Evolutionary conservation across 2,888 invertebrate species (phyloP), one percentile per base, ranked within the genome.

Genomic region (Drosophila buzzatii): DNA sequence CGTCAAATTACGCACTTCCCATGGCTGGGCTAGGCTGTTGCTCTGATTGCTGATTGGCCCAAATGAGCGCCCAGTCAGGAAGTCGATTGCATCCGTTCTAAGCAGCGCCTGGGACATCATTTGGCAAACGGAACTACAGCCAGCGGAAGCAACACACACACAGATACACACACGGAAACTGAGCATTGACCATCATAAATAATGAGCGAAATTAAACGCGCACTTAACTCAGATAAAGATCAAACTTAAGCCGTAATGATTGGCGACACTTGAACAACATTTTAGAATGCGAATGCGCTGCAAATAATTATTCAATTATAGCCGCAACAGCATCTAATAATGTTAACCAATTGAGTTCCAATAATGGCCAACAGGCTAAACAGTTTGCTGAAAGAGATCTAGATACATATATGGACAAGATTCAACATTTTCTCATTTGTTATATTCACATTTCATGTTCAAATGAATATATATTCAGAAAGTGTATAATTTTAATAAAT

Each of bases 181-280:
- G 60, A 52, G 63, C 68, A 67, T 71, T 62, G 68, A 52, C 62
- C 73, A 72, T 65, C 78, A 71, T 89, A 74, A 87, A 89, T 89
- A 85, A 85, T 85, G 85, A 84, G 82, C 75, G 69, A 87, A 82
- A 89, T 85, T 89, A 89, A 85, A 69, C 45, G 71, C 52, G 47
- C 80, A 84, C 87, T 87, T 87, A 85, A 84, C 87, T 84, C 82
- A 85, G 87, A 82, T 77, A 68, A 74, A 82, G 74, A 87, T 89
- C 78, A 82, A 85, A 72, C 68, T 76, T 73, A 79, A 73, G 73
- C 73, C 76, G 78, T 80, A 85, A 73, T 89, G 76, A 85, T 80
- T 77, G 80, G 6, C 62, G 41, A 67, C 74, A 69, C 73, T 85
- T 78, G 59, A 47, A 75, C 62, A 64, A 64, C 69, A 83, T 79